These are phyloP conservation scores for Eciton burchellii DNA, from an alignment of 1,140 invertebrate genomes.

Conservation along the genomic window DNA sequence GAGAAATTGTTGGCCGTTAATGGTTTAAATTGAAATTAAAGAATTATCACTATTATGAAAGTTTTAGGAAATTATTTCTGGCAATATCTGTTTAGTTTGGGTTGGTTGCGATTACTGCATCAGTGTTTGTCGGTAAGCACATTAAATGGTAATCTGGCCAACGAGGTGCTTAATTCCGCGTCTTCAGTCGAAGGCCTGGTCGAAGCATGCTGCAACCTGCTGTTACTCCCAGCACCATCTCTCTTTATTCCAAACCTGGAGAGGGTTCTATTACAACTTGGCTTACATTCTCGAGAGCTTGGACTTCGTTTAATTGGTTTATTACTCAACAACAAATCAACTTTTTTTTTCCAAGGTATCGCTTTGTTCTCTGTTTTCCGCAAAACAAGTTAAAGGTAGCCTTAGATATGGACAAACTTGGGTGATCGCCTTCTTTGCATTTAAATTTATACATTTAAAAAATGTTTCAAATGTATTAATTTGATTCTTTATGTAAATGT, in stretches of 20 bases:
- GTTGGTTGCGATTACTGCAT: slow-evolving; percentile 90
- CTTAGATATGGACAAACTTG: neutral
- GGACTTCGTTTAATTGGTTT: slow-evolving; percentile 87
- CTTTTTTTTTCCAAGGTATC: slow-evolving; percentile 79
- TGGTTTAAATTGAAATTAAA: too few relatives aligned
- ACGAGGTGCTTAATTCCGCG: slow-evolving; percentile 87
- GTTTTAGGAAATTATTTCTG: slow-evolving; percentile 63
- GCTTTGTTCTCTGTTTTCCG: slow-evolving; percentile 43
- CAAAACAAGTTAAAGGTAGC: slow-evolving; percentile 18
- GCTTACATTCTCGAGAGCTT: slow-evolving; percentile 87
- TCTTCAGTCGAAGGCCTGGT: slow-evolving; percentile 89
- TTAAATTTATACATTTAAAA: neutral
- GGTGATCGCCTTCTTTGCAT: neutral
- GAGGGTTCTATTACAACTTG: slow-evolving; percentile 88
- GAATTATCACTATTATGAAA: neutral
- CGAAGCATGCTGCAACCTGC: slow-evolving; percentile 90
- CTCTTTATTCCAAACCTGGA: slow-evolving; percentile 88
- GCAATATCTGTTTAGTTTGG: slow-evolving; percentile 84
- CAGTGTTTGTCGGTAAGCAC: slow-evolving; percentile 88
- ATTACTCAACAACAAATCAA: slow-evolving; percentile 86
- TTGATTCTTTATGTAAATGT: neutral
- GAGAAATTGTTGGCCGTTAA: neutral
- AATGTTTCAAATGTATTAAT: neutral
- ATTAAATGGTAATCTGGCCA: slow-evolving; percentile 81
- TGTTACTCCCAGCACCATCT: slow-evolving; percentile 89